These are phyloP conservation scores for Trypoxylus dichotomus DNA, from an alignment of 1,140 invertebrate genomes.

Conservation along the genomic window DNA sequence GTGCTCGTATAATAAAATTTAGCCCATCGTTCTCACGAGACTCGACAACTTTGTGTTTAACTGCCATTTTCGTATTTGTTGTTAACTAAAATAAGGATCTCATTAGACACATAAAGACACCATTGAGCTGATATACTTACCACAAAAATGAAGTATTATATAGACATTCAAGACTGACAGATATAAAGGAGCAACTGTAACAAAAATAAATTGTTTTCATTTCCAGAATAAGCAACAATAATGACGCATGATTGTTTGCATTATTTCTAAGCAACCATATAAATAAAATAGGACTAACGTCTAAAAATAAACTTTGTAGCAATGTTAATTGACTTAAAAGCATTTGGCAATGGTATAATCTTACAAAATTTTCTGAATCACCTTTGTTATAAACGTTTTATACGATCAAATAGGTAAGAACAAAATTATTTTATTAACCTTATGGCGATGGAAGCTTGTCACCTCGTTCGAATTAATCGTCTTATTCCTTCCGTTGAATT, in stretches of 20 bases:
- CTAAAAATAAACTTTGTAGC: not conserved
- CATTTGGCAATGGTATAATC: not conserved
- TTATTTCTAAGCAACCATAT: conserved; percentile 14
- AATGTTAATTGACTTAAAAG: not conserved
- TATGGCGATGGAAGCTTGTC: not conserved
- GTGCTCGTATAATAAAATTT: conserved; percentile 42
- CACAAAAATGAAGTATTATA: conserved; percentile 24
- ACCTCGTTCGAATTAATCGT: not conserved
- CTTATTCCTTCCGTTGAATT: not conserved
- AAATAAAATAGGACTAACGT: conserved; percentile 2
- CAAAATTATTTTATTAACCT: conserved; percentile 1
- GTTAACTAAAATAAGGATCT: not conserved
- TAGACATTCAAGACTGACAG: conserved; percentile 19
- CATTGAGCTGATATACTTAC: not conserved
- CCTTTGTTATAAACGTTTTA: not conserved
- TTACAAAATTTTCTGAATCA: not conserved
- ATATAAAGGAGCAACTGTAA: conserved; percentile 22
- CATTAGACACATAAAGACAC: not conserved
- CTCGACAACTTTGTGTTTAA: conserved; percentile 50
- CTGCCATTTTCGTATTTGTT: conserved; percentile 44
- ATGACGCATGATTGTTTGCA: conserved; percentile 21
- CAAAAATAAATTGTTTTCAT: conserved; percentile 27
- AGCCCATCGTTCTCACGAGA: conserved; percentile 39
- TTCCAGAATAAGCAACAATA: conserved; percentile 17
- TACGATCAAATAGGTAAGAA: not conserved